Base-by-base conservation (phyloP, 2,113 vertebrate genomes). In the Ceratotherium simum region DNA sequence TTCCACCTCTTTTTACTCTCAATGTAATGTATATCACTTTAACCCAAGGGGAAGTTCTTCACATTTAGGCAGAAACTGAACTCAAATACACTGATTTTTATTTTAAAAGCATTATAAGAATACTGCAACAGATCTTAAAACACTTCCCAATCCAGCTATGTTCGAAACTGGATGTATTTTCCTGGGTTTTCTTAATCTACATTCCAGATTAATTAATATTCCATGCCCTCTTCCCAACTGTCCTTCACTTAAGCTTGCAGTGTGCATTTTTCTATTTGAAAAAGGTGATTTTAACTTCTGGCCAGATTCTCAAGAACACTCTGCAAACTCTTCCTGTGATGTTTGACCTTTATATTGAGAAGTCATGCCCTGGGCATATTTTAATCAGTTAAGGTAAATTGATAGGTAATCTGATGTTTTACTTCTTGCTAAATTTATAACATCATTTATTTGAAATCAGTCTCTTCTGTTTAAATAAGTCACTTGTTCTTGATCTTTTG, bases 371-470 rank as follows among this genome's bases (percentile, higher is more conserved):
- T 58, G 48, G 42, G 31, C 86, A 95, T 79, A 85, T 88, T 94
- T 95, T 96, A 90, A 80, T 83, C 82, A 83, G 75, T 94, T 91
- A 70, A 86, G 31, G 42, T 89, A 96, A 96, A 94, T 3, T 56
- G 81, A 90, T 20, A 56, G 48, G 48, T 93, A 75, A 80, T 90
- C 21, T 21, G 65, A 79, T 79, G 78, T 36, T 88, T 90, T 93
- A 82, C 72, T 95, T 91, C 83, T 91, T 89, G 33, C 58, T 91
- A 93, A 97, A 97, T 64, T 69, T 95, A 82, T 92, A 80, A 75
- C 42, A 78, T 56, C 21, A 0, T 82, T 90, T 92, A 95, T 94
- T 93, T 95, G 54, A 95, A 95, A 92, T 65, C 70, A 81, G 60
- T 97, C 60, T 92, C 87, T 84, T 85, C 62, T 21, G 42, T 75